Base-by-base conservation (phyloP, 2,888 invertebrate genomes). In the Drosophila antonietae region DNA sequence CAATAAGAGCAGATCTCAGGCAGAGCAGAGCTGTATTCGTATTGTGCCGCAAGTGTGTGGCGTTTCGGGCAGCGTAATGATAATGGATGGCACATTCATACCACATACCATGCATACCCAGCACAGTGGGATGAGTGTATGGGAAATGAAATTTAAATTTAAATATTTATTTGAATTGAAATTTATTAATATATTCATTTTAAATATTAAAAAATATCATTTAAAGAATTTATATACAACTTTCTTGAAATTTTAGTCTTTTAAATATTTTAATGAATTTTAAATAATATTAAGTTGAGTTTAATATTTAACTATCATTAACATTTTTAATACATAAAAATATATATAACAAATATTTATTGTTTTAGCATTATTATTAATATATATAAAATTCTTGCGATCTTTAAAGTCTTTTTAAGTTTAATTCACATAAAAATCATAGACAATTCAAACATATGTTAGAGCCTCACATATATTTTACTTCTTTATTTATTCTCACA, bases 1-100 rank as follows among this genome's bases (percentile, higher is more conserved):
- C 66, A 68, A 65, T 60, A 75, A 58, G 60, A 71, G 55, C 31
- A 53, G 47, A 56, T 51, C 49, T 33, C 49, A 51, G 28, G 28
- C 28, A 28, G 28, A 6, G 51, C 43, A 52, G 41, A 44, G 51
- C 41, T 53, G 74, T 56, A 41, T 60, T 35, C 59, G 37, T 28
- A 58, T 51, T 55, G 62, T 77, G 63, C 66, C 68, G 70, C 81
- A 83, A 85, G 72, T 80, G 75, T 82, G 71, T 74, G 80, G 81
- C 80, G 67, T 80, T 77, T 49, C 65, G 53, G 65, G 56, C 71
- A 63, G 46, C 70, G 70, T 70, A 88, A 88, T 83, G 84, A 78
- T 83, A 83, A 83, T 88, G 84, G 78, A 80, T 76, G 80, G 66
- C 75, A 68, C 67, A 73, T 64, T 58, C 58, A 53, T 69, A 35